Evolutionary conservation across 2,797 vertebrate genomes (phyloP), one percentile per base, ranked within the genome.

Genomic region (Cynodonichthys magdalenae): DNA sequence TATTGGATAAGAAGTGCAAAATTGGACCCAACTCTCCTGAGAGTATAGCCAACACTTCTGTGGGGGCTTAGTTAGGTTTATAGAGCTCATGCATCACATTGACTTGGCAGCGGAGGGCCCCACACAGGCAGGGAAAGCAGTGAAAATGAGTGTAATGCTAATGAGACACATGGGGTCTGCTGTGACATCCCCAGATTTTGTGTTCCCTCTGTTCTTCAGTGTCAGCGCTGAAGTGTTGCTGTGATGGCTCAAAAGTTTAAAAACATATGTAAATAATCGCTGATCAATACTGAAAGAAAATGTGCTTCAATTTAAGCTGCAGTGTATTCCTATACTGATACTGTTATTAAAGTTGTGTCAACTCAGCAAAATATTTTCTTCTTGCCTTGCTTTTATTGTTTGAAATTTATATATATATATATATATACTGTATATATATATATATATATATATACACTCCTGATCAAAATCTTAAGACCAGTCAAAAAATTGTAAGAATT

Each of bases 21-120:
- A 86, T 73, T 86, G 81, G 71, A 83, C 69, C 63, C 36, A 52
- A 67, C 68, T 80, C 66, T 63, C 66, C 54, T 83, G 83, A 74
- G 75, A 67, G 53, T 5, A 39, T 11, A 54, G 75, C 79, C 81
- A 83, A 66, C 59, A 70, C 69, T 68, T 80, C 72, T 62, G 58
- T 78, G 66, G 66, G 66, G 71, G 82, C 76, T 82, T 83, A 73
- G 77, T 75, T 75, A 84, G 81, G 69, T 89, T 87, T 81, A 75
- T 34, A 29, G 63, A 81, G 81, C 76, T 81, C 55, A 68, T 77
- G 75, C 79, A 77, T 75, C 73, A 69, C 75, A 51, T 73, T 24
- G 48, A 63, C 52, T 82, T 81, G 81, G 81, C 82, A 82, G 54
- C 66, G 49, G 50, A 73, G 46, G 54, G 24, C 56, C 60, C 15